Percentiles rank a stretch among this genome's conserved stretches.
These are phyloP conservation scores for Semicossyphus pulcher DNA, from an alignment of 2,113 vertebrate species.

Conservation along the genomic window DNA sequence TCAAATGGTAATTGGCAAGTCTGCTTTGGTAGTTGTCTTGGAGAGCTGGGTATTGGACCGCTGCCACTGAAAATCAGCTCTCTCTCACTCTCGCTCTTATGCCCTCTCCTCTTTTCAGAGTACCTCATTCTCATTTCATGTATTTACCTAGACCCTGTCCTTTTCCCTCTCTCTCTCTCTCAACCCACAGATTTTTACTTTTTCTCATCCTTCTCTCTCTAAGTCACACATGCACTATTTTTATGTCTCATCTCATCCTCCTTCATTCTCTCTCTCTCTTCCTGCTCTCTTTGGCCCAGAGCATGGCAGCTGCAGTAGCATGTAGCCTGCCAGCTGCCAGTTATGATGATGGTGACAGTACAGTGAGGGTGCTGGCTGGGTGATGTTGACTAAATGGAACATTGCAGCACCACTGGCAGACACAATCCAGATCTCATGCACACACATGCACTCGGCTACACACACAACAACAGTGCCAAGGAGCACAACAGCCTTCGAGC, in stretches of 20 bases:
- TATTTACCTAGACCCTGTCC: neutral
- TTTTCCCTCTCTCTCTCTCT: neutral
- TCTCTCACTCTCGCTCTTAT: constrained; percentile 10
- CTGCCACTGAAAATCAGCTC: constrained; percentile 45
- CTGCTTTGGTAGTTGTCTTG: constrained; percentile 47
- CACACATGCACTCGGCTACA: neutral
- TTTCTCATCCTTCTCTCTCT: constrained; percentile 16
- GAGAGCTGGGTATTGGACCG: constrained; percentile 39
- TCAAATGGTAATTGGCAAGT: constrained; percentile 62
- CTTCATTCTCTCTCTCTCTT: neutral
- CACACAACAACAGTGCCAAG: constrained; percentile 33
- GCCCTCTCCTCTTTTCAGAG: neutral
- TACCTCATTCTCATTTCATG: constrained; percentile 2
- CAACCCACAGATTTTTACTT: neutral
- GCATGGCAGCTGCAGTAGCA: constrained; percentile 56
- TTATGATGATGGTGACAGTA: constrained; percentile 58
- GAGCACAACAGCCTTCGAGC: constrained; percentile 48
- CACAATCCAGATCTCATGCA: constrained; percentile 12
- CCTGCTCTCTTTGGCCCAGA: constrained; percentile 23
- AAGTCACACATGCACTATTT: constrained; percentile 13
- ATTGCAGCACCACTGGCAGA: constrained; percentile 59
- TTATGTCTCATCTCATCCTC: constrained; percentile 15
- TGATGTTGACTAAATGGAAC: constrained; percentile 69
- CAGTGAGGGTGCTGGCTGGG: constrained; percentile 53
- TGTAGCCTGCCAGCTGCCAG: constrained; percentile 66